Conservation (phyloP, 2,797 vertebrate species). For the Perodicticus potto region DNA sequence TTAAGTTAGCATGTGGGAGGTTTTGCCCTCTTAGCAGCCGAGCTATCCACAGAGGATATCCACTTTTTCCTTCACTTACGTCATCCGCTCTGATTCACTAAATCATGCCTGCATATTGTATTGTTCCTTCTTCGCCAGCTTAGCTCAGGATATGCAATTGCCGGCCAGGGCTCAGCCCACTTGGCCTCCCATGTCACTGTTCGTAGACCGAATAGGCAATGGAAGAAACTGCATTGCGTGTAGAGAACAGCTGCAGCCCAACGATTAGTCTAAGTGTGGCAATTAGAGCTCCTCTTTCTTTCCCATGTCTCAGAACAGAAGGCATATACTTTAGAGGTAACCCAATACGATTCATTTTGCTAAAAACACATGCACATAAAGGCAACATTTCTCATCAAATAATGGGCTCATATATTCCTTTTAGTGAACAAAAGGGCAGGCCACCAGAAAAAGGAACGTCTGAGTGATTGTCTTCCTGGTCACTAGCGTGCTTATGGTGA, state of each 20-base stretch:
- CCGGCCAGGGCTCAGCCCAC: not conserved
- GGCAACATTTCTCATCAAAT: not conserved
- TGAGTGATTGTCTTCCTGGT: not conserved
- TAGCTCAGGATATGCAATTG: not conserved
- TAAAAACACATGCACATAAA: not conserved
- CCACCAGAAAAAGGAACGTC: not conserved
- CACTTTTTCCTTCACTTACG: not conserved
- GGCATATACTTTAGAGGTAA: not conserved
- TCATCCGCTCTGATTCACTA: not conserved
- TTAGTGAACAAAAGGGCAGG: not conserved
- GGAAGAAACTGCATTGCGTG: not conserved
- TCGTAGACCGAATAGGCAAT: not conserved
- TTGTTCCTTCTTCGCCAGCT: not conserved
- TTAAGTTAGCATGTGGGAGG: constrained; percentile 89
- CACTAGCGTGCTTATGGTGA: not conserved
- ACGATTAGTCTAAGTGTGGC: not conserved
- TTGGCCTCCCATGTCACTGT: not conserved
- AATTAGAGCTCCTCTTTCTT: not conserved
- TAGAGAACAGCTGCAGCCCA: not conserved
- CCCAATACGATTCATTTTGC: not conserved
- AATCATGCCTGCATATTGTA: not conserved
- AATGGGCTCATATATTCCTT: not conserved
- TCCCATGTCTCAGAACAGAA: not conserved
- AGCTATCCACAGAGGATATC: not conserved
- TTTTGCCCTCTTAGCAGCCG: not conserved